Percentiles rank a stretch among this genome's conserved stretches.
Conservation (phyloP, 2,113 vertebrate species). For the Chascanopsetta lugubris region DNA sequence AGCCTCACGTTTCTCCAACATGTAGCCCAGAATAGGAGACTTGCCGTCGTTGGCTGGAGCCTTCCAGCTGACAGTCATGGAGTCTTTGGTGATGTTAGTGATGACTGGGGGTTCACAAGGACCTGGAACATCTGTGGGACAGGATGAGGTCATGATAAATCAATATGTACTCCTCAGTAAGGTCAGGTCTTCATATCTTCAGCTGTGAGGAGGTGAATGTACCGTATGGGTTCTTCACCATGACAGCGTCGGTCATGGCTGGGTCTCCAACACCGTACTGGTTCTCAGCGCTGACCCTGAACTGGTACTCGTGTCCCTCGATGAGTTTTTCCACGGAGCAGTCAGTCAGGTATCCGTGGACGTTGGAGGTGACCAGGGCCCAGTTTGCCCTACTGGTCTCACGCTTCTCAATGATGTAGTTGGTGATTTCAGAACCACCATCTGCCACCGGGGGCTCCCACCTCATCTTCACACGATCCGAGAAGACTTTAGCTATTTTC, state of each 20-base stretch:
- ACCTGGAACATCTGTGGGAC: constrained; percentile 91
- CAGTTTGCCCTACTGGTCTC: constrained; percentile 98
- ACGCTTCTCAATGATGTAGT: constrained; percentile 97
- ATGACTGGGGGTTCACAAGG: constrained; percentile 94
- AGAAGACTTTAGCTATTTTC: constrained; percentile 90
- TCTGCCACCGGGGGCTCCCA: constrained; percentile 97
- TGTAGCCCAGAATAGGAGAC: constrained; percentile 92
- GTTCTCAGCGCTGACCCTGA: constrained; percentile 97
- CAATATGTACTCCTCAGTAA: too few relatives aligned
- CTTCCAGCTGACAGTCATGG: constrained; percentile 99
- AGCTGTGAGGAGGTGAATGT: constrained; percentile 24
- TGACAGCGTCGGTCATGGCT: constrained; percentile 85
- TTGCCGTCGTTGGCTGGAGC: constrained; percentile 93
- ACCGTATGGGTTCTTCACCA: constrained; percentile 98
- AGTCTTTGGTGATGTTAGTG: constrained; percentile 93
- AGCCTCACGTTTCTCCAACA: constrained; percentile 95
- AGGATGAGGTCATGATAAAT: too few relatives aligned
- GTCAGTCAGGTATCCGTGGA: constrained; percentile 88
- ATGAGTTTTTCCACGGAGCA: constrained; percentile 96
- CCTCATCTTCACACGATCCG: constrained; percentile 90
- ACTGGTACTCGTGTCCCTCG: constrained; percentile 97
- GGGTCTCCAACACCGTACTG: constrained; percentile 95
- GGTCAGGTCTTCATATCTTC: background rate
- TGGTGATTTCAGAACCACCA: constrained; percentile 97
- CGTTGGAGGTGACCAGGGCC: constrained; percentile 91